Percentiles rank a stretch among this genome's conserved stretches.
These are phyloP conservation scores for Gonatopus flavifemur DNA, from an alignment of 1,140 invertebrate species.

Conservation along the genomic window DNA sequence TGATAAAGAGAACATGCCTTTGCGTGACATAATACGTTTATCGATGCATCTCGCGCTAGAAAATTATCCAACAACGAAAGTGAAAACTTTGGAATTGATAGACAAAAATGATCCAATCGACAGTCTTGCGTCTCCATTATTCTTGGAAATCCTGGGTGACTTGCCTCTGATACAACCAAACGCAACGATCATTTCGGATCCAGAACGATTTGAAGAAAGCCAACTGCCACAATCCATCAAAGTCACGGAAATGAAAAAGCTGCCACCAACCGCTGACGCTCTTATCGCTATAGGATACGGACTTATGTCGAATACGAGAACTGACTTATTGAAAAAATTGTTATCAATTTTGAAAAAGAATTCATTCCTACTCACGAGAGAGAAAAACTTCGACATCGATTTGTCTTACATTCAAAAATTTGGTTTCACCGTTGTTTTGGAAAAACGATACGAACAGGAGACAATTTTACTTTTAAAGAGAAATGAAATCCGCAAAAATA, in stretches of 20 bases:
- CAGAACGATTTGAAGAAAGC: conserved; percentile 50
- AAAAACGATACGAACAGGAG: conserved; percentile 35
- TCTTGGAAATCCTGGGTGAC: conserved; percentile 63
- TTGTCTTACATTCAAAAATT: conserved; percentile 24
- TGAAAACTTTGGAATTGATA: conserved; percentile 73
- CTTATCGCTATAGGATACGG: conserved; percentile 58
- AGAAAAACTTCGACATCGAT: conserved; percentile 32
- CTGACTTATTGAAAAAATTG: conserved; percentile 32
- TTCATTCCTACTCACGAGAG: conserved; percentile 58
- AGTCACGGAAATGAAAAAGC: conserved; percentile 65
- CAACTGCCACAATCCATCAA: conserved; percentile 59
- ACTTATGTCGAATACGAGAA: conserved; percentile 29
- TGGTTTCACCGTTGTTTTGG: conserved; percentile 37
- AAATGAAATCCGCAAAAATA: conserved; percentile 19
- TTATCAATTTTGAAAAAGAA: conserved; percentile 41
- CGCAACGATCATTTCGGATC: conserved; percentile 49
- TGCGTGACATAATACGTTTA: conserved; percentile 59
- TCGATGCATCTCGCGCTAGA: conserved; percentile 77
- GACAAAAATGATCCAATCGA: conserved; percentile 56
- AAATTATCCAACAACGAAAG: conserved; percentile 67
- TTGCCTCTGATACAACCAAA: conserved; percentile 67
- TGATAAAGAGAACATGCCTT: conserved; percentile 30
- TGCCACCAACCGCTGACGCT: conserved; percentile 61
- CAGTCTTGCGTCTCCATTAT: conserved; percentile 56
- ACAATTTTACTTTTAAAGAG: conserved; percentile 45